Base-by-base conservation (phyloP, 2,888 invertebrate species). In the Drosophila mulleri region DNA sequence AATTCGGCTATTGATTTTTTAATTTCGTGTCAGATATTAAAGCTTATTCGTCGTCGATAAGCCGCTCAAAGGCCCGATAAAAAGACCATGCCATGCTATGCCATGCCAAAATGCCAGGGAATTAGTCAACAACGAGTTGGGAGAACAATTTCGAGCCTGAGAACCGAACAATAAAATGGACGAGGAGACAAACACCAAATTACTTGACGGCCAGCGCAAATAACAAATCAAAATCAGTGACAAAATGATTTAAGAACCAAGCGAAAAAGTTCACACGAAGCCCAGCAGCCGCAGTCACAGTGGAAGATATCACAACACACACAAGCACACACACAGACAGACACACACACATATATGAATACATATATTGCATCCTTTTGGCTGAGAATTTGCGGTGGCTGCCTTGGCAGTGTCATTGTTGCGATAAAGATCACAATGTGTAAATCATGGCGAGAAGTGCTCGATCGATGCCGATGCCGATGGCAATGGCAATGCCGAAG, bases 211-310 rank as follows among this genome's bases (percentile, higher is more conserved):
- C 70, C 63, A 67, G 74, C 75, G 69, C 75, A 78, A 85, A 81
- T 78, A 86, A 86, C 82, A 86, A 86, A 88, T 88, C 82, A 82
- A 86, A 88, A 82, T 75, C 79, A 80, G 87, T 82, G 85, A 88
- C 88, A 88, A 89, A 89, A 87, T 89, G 88, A 89, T 89, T 89
- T 87, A 87, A 73, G 88, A 86, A 78, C 84, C 81, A 65, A 59
- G 74, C 66, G 63, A 88, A 86, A 82, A 81, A 84, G 76, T 87
- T 87, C 87, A 87, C 87, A 87, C 87, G 87, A 80, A 81, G 74
- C 66, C 66, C 71, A 82, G 71, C 78, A 75, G 65, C 66, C 67
- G 63, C 67, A 71, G 44, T 44, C 69, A 61, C 47, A 52, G 78
- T 82, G 72, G 76, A 82, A 76, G 37, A 50, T 50, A 63, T 14